These are phyloP conservation scores for Papilio machaon DNA, from an alignment of 1,140 invertebrate species.

Conservation along the genomic window DNA sequence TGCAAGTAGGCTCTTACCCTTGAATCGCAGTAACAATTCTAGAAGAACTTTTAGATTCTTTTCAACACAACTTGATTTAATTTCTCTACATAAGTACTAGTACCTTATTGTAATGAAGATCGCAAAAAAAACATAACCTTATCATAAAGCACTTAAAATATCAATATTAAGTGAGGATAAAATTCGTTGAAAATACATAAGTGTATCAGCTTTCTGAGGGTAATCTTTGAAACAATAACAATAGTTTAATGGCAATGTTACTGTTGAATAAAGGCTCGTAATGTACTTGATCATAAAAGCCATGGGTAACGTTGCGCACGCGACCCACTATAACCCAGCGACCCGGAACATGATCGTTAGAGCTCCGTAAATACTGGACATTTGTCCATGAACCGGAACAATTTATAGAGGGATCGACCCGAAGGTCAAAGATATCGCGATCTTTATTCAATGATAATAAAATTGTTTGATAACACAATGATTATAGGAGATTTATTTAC, in stretches of 20 bases:
- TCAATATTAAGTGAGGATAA: no score
- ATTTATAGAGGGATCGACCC: neutral
- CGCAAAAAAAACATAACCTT: no score
- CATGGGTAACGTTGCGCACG: neutral
- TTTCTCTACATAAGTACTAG: no score
- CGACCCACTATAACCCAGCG: neutral
- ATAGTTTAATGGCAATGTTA: neutral
- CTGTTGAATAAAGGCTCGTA: neutral
- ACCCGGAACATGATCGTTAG: conserved; percentile 19
- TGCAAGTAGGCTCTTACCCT: no score
- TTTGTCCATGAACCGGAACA: conserved; percentile 14
- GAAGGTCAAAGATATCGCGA: conserved; percentile 6
- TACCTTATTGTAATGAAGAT: no score
- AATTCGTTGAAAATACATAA: no score
- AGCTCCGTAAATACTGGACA: conserved; percentile 3
- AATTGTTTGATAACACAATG: neutral
- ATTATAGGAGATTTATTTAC: neutral
- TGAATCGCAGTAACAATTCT: no score
- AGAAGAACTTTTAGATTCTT: no score
- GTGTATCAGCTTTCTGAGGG: no score
- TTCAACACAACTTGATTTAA: no score
- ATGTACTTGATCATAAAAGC: neutral
- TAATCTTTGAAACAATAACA: neutral
- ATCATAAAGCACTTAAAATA: no score
- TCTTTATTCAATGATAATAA: neutral